These are phyloP conservation scores for Prenolepis imparis DNA, from an alignment of 2,888 invertebrate species.

Conservation along the genomic window DNA sequence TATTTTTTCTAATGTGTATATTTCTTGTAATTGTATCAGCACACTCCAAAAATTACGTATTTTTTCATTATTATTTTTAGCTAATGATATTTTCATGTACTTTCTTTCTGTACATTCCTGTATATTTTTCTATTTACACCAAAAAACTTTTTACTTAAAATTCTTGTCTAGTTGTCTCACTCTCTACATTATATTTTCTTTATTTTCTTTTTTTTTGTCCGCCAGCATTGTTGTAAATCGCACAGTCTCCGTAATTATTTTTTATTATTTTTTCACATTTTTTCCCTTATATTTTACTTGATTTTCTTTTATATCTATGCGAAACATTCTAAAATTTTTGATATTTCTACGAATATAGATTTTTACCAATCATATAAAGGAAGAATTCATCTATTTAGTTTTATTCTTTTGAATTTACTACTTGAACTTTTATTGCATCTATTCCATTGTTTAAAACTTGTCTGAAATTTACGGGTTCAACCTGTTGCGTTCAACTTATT, in stretches of 20 bases:
- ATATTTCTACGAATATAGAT: background rate
- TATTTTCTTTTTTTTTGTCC: conserved; percentile 3
- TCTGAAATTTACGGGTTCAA: background rate
- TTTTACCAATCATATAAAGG: background rate
- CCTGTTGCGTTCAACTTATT: conserved; percentile 27
- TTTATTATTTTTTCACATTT: background rate
- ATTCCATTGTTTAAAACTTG: background rate
- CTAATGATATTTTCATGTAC: conserved; percentile 17
- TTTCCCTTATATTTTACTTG: background rate
- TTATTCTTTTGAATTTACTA: background rate
- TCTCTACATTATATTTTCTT: conserved; percentile 6
- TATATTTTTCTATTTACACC: background rate
- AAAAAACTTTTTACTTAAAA: background rate
- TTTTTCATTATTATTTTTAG: conserved; percentile 9
- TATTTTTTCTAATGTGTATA: background rate
- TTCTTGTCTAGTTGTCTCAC: background rate
- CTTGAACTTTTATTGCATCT: background rate
- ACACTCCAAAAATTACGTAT: background rate
- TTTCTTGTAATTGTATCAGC: background rate
- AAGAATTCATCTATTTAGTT: conserved; percentile 7
- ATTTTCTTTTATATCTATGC: background rate
- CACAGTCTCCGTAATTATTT: background rate
- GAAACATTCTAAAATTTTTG: background rate
- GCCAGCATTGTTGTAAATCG: background rate
- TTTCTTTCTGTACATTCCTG: background rate